Evolutionary conservation across 2,888 invertebrate species (phyloP).

Genomic region (Platerodrilus igneus): DNA sequence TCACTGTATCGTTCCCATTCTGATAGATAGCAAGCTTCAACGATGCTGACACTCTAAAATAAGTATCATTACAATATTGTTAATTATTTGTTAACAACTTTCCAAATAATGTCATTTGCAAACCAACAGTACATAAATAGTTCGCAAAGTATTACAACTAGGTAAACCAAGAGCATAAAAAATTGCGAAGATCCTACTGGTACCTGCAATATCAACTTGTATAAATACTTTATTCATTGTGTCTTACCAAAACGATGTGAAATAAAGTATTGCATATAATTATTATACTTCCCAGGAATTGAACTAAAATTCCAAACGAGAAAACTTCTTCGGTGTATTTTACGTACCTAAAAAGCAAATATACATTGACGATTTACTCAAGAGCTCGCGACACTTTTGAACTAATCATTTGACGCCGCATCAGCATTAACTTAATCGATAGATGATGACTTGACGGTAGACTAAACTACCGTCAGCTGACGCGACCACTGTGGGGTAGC

Average conservation of each 20-base stretch:
- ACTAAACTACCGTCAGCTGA: no score
- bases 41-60: conserved; percentile 22
- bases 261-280: conserved; percentile 20
- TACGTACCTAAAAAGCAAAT: conserved; percentile 16
- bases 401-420: no score
- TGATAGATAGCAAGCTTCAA: conserved; percentile 22
- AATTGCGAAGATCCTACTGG: conserved; percentile 15
- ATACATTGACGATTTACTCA: no score
- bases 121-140: conserved; percentile 24
- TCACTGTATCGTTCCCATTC: conserved; percentile 21
- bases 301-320: conserved; percentile 15
- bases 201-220: no score
- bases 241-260: conserved; percentile 19
- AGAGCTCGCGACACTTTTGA: no score
- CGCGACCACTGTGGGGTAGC: no score
- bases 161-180: conserved; percentile 13
- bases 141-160: conserved; percentile 14
- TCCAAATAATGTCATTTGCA: conserved; percentile 25
- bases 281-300: conserved; percentile 17
- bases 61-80: no score
- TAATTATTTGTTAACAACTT: no score
- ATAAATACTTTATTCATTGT: no score
- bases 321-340: conserved; percentile 15
- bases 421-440: no score
- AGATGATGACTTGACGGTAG: no score